These are phyloP conservation scores for Chascanopsetta lugubris DNA, from an alignment of 2,113 vertebrate genomes.

Conservation along the genomic window DNA sequence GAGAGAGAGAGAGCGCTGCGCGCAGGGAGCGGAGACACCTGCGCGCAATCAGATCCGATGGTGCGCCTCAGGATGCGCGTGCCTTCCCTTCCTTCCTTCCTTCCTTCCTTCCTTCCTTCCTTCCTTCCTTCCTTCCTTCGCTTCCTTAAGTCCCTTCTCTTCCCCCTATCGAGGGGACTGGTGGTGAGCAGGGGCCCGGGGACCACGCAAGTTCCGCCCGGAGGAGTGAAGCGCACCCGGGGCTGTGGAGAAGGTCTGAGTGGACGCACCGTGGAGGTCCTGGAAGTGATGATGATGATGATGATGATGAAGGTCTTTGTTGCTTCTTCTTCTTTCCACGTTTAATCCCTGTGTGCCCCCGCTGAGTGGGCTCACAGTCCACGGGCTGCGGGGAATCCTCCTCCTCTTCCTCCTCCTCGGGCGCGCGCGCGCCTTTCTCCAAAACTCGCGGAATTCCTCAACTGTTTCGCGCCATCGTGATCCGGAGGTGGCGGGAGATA, in stretches of 20 bases:
- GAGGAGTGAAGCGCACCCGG: slow-evolving; percentile 42
- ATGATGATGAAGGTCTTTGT: no score
- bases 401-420: no score
- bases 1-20: no score
- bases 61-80: slow-evolving; percentile 52
- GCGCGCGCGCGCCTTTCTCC: not conserved
- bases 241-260: slow-evolving; percentile 20
- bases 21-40: slow-evolving; percentile 8
- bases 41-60: slow-evolving; percentile 30
- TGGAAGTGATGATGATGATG: no score
- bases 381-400: no score
- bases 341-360: not conserved
- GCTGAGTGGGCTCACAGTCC: no score
- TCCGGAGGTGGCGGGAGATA: no score
- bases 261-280: not conserved
- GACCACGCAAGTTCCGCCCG: no score
- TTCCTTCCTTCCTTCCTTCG: not conserved
- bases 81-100: slow-evolving; percentile 6
- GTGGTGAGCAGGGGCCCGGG: not conserved
- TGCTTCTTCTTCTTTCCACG: not conserved
- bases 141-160: not conserved
- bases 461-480: slow-evolving; percentile 2
- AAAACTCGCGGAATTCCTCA: slow-evolving; percentile 55
- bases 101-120: not conserved
- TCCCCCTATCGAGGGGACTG: not conserved